Percentiles rank a stretch among this genome's conserved stretches.
These are phyloP conservation scores for Leptestheria dahalacensis DNA, from an alignment of 1,140 invertebrate species.

Conservation along the genomic window DNA sequence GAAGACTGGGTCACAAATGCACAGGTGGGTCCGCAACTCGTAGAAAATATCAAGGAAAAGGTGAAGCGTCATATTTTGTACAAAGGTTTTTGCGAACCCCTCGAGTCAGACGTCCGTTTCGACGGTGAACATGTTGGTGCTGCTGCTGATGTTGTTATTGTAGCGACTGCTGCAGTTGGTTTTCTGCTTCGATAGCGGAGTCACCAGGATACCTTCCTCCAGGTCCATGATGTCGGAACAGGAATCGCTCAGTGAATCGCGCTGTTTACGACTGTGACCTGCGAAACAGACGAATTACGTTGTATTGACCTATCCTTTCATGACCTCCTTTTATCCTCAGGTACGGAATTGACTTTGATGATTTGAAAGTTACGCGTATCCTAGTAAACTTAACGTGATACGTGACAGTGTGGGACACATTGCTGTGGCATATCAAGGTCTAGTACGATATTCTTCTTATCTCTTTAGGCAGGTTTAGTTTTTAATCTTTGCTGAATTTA, in stretches of 20 bases:
- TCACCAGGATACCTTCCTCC: slow-evolving; percentile 68
- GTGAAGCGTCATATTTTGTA: background rate
- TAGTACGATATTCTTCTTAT: no score
- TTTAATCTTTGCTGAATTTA: no score
- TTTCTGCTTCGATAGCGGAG: slow-evolving; percentile 56
- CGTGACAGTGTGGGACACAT: no score
- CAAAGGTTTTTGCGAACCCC: background rate
- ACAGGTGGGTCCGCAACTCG: background rate
- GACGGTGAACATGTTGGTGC: slow-evolving; percentile 72
- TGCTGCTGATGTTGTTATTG: slow-evolving; percentile 73
- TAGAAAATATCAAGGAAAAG: background rate
- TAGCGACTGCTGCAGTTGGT: slow-evolving; percentile 73
- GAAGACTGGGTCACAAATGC: background rate
- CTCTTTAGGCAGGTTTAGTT: no score
- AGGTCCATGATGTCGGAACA: slow-evolving; percentile 87
- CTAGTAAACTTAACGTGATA: no score
- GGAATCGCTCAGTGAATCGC: slow-evolving; percentile 69
- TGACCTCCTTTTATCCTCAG: no score
- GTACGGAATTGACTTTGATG: no score
- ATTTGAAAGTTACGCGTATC: no score
- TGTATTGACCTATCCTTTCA: no score
- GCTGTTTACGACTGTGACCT: slow-evolving; percentile 77
- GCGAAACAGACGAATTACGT: no score
- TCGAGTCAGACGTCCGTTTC: slow-evolving; percentile 92
- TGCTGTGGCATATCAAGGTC: no score